phyloP scores from a whole-genome alignment of 2,888 invertebrate genomes.

The Macroteleia sp. region DNA sequence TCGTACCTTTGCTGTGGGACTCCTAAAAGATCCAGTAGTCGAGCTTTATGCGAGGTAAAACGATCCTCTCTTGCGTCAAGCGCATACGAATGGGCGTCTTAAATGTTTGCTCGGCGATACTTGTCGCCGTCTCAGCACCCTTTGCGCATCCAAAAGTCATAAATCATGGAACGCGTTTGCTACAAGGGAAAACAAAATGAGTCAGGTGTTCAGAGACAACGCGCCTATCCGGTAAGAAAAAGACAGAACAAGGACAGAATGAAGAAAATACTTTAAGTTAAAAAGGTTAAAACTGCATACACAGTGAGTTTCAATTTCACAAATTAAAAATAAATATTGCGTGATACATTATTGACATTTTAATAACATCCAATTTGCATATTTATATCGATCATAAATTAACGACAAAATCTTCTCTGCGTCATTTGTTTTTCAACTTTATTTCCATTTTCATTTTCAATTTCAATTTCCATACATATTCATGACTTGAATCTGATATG shows the following conservation, averaged over 20 bases:
- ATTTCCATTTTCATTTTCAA: no score
- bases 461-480: no score
- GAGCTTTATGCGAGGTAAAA: conserved; percentile 40
- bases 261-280: no score
- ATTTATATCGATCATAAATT: no score
- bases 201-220: conserved; percentile 39
- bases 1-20: conserved; percentile 18
- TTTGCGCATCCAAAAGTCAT: conserved; percentile 53
- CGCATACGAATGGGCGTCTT: conserved; percentile 38
- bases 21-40: conserved; percentile 42
- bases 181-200: conserved; percentile 50
- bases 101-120: conserved; percentile 63
- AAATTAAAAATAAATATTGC: no score
- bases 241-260: no score
- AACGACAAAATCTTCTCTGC: no score
- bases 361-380: no score
- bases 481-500: no score
- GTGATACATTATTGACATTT: no score
- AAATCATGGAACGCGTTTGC: conserved; percentile 54
- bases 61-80: conserved; percentile 37
- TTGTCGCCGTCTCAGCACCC: conserved; percentile 52
- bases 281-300: conserved; percentile 19
- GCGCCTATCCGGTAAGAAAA: conserved; percentile 1
- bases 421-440: no score
- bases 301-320: conserved; percentile 6